Evolutionary conservation across 2,888 invertebrate species (phyloP), one percentile per base, ranked within the genome.

Genomic region (Cataglyphis cursor): DNA sequence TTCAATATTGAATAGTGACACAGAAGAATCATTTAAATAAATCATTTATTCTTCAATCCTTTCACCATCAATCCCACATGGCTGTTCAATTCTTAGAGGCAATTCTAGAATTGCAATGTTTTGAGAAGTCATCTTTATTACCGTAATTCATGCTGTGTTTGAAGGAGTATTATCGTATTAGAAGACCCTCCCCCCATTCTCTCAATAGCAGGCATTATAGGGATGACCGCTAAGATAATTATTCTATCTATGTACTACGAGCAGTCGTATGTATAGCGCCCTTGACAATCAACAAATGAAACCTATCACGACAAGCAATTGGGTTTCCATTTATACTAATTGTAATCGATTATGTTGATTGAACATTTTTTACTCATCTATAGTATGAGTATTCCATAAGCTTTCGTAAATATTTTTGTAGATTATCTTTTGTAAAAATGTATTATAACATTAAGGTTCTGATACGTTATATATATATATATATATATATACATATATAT

Each of bases 211-310:
- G 18, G 57, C 18, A 38, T 31, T 35, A 70, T 31, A 51, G 18
- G 21, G 51, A 54, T 35, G 31, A 70, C 5, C 5, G 57, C 24
- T 24, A 18, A 6, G 21, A 8, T 12, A 38, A 57, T 72, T 8
- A 72, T 72, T 3, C 35, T 24, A 72, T 38, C 6, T 57, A 54
- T 54, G 9, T 70, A 54, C 3, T 70, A 21, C 21, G n/a, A 48
- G 6, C 3, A 18, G 21, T 21, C 8, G 1, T 18, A 51, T 51
- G 2, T 18, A 38, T 72, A 21, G 5, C 21, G 15, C 3, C 24
- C 18, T 73, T 24, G 0, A 73, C 21, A 41, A 72, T 38, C 70
- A 31, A 31, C 38, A 59, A 41, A 24, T 28, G 18, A 61, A 61
- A 31, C 3, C 12, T 38, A 57, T 72, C 18, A 24, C 35, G 38